phyloP scores from a whole-genome alignment of 2,888 invertebrate species.

The Oscheius onirici region DNA sequence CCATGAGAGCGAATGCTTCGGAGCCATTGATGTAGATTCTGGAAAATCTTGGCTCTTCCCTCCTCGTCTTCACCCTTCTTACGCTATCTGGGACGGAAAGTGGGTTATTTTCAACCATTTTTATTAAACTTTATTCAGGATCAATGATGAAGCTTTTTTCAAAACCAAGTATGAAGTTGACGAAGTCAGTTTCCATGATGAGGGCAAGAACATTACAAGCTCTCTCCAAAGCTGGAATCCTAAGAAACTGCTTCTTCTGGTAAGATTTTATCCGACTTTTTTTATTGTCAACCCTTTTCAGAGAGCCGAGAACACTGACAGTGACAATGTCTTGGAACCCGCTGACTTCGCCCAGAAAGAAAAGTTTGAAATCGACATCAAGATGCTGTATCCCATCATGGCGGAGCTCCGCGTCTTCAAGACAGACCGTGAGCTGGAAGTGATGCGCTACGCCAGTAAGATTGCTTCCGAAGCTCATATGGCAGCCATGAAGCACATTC shows the following conservation, averaged over 20 bases:
- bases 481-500: conserved; percentile 82
- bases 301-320: conserved; percentile 89
- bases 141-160: conserved; percentile 75
- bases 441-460: conserved; percentile 83
- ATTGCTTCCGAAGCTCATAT: conserved; percentile 97
- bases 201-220: conserved; percentile 77
- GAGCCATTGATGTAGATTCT: conserved; percentile 75
- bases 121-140: too few relatives aligned
- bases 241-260: conserved; percentile 77
- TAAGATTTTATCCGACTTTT: too few relatives aligned
- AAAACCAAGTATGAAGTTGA: conserved; percentile 84
- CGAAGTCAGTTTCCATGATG: conserved; percentile 76
- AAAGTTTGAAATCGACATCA: conserved; percentile 81
- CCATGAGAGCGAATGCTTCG: conserved; percentile 89
- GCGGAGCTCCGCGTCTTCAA: conserved; percentile 81
- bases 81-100: conserved; percentile 93
- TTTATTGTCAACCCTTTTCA: too few relatives aligned
- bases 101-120: too few relatives aligned
- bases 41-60: conserved; percentile 83
- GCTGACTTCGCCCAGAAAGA: conserved; percentile 87
- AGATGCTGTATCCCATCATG: conserved; percentile 82
- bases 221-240: conserved; percentile 76
- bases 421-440: conserved; percentile 6
- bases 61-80: conserved; percentile 84
- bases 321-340: conserved; percentile 82